Evolutionary conservation across 2,113 vertebrate species (phyloP), one percentile per base, ranked within the genome.

Genomic region (Bos javanicus): DNA sequence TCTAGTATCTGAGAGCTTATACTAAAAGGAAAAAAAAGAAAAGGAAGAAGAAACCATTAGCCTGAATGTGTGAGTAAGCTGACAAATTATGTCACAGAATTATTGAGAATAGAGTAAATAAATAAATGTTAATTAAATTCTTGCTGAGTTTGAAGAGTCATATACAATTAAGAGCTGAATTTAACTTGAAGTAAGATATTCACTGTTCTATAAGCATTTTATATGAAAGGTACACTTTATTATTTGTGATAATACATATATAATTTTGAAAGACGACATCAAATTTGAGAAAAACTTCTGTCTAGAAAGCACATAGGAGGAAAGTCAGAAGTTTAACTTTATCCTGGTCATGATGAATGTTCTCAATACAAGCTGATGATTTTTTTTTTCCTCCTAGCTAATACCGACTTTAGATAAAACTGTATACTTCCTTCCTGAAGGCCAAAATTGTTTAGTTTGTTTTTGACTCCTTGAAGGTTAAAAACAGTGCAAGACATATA

Each of bases 61-160:
- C 14, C 33, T 67, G 52, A 93, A 92, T 90, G n/a, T 50, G 26
- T 46, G 64, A 88, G 48, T 56, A 50, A 95, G 48, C 15, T 87
- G 62, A 87, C n/a, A 91, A 89, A 85, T 93, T 60, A 87, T 56
- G 43, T 82, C 57, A 87, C 25, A 88, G 26, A 94, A 91, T 90
- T 87, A 87, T 8, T 48, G 74, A 86, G 5, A 57, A 59, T 7
- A 90, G 36, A 60, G 57, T 90, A 60, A 93, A 87, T 56, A 84
- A 91, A 43, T 83, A n/a, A 78, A 80, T 23, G 8, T 93, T n/a
- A 95, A 93, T 50, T n/a, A 90, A 95, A 92, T 92, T 59, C 25
- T 59, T 64, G 28, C 54, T 43, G 52, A 64, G 26, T 71, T 57
- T 87, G 19, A 78, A 85, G 26, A 80, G 28, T 78, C n/a, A 8